Conservation (phyloP, 2,888 invertebrate genomes). For the Amiota mariae region DNA sequence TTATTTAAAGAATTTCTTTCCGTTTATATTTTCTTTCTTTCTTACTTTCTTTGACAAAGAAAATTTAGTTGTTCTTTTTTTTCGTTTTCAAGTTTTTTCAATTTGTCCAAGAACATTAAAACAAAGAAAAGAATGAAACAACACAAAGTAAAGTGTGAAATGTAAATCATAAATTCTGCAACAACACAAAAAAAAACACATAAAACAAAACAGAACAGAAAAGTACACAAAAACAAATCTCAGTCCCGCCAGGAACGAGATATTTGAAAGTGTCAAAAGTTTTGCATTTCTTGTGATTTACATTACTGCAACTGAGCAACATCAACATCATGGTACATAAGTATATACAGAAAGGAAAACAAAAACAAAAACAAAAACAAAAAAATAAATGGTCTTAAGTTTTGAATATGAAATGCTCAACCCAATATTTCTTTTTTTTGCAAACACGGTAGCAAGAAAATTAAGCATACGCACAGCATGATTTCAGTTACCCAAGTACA, state of each 20-base stretch:
- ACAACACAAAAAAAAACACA: too few species aligned
- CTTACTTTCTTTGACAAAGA: not conserved
- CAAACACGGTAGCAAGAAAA: too few species aligned
- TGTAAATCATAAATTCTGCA: conserved; percentile 15
- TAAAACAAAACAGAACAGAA: too few species aligned
- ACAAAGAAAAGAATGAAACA: not conserved
- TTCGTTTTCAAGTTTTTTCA: conserved; percentile 24
- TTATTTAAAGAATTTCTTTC: conserved; percentile 16
- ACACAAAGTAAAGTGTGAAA: conserved; percentile 5
- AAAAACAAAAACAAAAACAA: conserved; percentile 19
- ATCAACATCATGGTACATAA: not conserved
- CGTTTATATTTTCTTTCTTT: not conserved
- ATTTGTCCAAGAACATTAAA: conserved; percentile 32
- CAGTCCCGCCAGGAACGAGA: not conserved
- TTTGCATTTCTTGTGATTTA: conserved; percentile 68
- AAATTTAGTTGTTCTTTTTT: too few species aligned
- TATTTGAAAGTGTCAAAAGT: conserved; percentile 63
- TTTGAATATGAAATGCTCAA: too few species aligned
- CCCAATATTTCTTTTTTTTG: too few species aligned
- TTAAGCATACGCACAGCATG: too few species aligned
- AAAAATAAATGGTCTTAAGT: too few species aligned
- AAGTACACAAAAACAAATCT: too few species aligned
- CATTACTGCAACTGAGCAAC: conserved; percentile 34
- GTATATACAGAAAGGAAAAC: conserved; percentile 23
- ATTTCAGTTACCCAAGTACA: too few species aligned